phyloP scores from a whole-genome alignment of 64 coral and sea anemone genomes.

The Montipora efflorescens region DNA sequence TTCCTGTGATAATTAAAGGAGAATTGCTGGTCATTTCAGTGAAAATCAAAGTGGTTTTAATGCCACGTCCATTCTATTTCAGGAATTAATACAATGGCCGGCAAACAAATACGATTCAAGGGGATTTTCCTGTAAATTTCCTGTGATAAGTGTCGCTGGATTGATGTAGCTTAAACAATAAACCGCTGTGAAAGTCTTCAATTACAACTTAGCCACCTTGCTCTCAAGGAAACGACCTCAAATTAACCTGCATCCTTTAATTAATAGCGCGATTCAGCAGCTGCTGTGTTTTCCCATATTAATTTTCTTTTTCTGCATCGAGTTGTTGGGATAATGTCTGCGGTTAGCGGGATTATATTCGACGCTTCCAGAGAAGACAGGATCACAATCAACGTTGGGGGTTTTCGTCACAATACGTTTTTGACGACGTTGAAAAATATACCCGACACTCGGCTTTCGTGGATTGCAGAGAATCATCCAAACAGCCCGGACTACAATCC shows the following conservation, averaged over 20 bases:
- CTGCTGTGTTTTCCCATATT: no score
- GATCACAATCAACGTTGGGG: slow-evolving; percentile 85
- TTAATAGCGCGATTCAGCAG: no score
- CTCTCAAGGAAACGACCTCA: neutral
- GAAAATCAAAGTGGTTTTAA: neutral
- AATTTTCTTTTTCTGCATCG: neutral
- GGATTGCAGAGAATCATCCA: slow-evolving; percentile 92
- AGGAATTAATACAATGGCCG: neutral
- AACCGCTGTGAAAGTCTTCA: neutral
- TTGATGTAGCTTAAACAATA: neutral
- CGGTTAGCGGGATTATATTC: slow-evolving; percentile 19
- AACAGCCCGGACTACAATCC: slow-evolving; percentile 88
- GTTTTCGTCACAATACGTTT: slow-evolving; percentile 87
- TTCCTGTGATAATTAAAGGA: neutral
- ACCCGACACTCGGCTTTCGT: slow-evolving; percentile 89
- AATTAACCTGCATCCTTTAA: neutral
- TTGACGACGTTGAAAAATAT: slow-evolving; percentile 79
- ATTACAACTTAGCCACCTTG: neutral
- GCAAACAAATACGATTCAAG: neutral
- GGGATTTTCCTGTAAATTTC: neutral
- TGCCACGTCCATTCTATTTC: neutral
- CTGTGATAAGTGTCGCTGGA: neutral
- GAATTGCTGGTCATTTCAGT: neutral
- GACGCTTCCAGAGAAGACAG: slow-evolving; percentile 64
- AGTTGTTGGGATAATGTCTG: slow-evolving; percentile 46